Conservation (phyloP, 2,888 invertebrate species). For the Uloborus plumipes region DNA sequence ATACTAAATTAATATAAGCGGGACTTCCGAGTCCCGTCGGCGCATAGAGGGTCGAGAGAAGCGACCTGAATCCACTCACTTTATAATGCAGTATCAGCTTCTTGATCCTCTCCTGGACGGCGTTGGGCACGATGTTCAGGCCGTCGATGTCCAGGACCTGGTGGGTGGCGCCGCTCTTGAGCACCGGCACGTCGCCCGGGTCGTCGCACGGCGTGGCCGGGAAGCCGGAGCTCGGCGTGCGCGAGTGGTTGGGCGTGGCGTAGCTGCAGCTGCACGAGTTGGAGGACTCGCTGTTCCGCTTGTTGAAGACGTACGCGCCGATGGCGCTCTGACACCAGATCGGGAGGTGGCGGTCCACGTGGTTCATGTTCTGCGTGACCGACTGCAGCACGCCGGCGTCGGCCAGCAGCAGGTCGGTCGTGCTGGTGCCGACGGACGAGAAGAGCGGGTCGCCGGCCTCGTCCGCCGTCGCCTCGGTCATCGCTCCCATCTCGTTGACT, state of each 20-base stretch:
- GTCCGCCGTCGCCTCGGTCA: conserved; percentile 3
- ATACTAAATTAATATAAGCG: no score
- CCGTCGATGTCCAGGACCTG: conserved; percentile 79
- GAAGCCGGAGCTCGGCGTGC: conserved; percentile 76
- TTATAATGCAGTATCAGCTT: conserved; percentile 86
- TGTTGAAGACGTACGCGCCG: conserved; percentile 21
- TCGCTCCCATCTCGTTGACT: conserved; percentile 68
- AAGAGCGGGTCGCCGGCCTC: conserved; percentile 7
- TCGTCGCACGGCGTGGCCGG: conserved; percentile 76
- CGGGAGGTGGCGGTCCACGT: conserved; percentile 12
- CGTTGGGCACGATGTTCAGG: conserved; percentile 80
- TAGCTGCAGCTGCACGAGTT: conserved; percentile 53
- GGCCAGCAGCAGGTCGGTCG: conserved; percentile 68
- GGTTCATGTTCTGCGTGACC: conserved; percentile 7
- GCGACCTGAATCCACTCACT: no score
- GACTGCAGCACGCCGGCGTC: conserved; percentile 20
- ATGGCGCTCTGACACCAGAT: conserved; percentile 41
- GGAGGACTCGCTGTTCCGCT: conserved; percentile 29
- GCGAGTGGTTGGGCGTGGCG: conserved; percentile 71
- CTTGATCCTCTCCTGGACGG: conserved; percentile 82
- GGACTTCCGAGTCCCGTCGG: no score
- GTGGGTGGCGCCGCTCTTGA: conserved; percentile 21
- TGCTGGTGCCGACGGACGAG: conserved; percentile 70
- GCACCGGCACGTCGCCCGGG: conserved; percentile 61
- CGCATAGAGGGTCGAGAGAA: no score